phyloP scores from a whole-genome alignment of 37 sponge, comb jelly and placozoan species.

The Oscarella lobularis region DNA sequence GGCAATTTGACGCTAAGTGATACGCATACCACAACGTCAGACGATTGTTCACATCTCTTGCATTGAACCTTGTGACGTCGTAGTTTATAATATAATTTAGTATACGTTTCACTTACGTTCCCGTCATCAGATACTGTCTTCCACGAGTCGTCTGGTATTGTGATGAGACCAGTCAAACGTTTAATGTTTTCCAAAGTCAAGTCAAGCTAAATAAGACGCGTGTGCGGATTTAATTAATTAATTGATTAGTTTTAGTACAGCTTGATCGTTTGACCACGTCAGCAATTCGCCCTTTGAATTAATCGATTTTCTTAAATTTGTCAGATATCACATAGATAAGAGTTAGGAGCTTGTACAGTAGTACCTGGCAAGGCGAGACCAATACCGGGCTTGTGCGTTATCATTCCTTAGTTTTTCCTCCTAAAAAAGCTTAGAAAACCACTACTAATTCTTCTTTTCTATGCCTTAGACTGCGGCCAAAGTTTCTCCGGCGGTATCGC shows the following conservation, averaged over 20 bases:
- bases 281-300: too few relatives aligned
- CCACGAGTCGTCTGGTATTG: conserved; percentile 1
- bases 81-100: too few relatives aligned
- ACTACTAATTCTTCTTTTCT: background rate
- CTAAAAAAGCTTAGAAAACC: background rate
- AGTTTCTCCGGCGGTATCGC: background rate
- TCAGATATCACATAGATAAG: background rate
- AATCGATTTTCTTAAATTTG: background rate
- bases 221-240: too few relatives aligned
- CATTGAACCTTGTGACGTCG: too few relatives aligned
- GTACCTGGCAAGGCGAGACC: background rate
- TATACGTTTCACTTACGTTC: background rate
- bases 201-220: background rate
- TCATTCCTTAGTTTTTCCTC: background rate
- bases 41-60: too few relatives aligned
- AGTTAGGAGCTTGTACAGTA: background rate
- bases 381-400: background rate
- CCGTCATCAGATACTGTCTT: background rate
- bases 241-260: too few relatives aligned
- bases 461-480: background rate
- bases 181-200: background rate
- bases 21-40: too few relatives aligned
- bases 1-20: too few relatives aligned
- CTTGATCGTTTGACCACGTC: too few relatives aligned
- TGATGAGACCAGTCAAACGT: background rate